These are phyloP conservation scores for Ophraella communa DNA, from an alignment of 2,888 invertebrate genomes.

Conservation along the genomic window DNA sequence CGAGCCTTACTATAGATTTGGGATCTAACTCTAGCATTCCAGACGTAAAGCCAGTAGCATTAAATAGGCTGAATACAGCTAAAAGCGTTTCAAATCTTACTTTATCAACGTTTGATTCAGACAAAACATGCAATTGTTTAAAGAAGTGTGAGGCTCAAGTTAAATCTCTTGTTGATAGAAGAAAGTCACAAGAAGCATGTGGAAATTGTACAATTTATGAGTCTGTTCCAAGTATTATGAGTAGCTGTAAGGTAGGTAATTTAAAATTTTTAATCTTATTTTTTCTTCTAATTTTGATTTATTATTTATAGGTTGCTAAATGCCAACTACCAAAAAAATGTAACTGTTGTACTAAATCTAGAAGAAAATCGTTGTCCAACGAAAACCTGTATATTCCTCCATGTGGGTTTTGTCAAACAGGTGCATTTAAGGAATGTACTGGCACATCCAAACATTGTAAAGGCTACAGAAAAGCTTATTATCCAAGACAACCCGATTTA, in stretches of 20 bases:
- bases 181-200: constrained; percentile 55
- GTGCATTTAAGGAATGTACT: constrained; percentile 51
- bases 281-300: not conserved
- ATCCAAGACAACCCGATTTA: constrained; percentile 60
- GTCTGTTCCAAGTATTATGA: constrained; percentile 51
- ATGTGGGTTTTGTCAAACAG: constrained; percentile 60
- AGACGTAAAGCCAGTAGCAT: constrained; percentile 53
- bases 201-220: constrained; percentile 58
- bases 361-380: constrained; percentile 67
- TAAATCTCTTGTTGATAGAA: constrained; percentile 35
- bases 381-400: constrained; percentile 65
- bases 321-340: constrained; percentile 40
- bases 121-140: constrained; percentile 48
- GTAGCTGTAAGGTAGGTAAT: constrained; percentile 37
- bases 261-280: too few species aligned
- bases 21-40: constrained; percentile 60
- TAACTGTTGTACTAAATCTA: constrained; percentile 50
- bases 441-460: constrained; percentile 48
- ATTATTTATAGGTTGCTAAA: constrained; percentile 1
- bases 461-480: constrained; percentile 53
- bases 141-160: constrained; percentile 43
- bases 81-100: constrained; percentile 62
- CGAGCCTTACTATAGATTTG: constrained; percentile 85
- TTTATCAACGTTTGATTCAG: constrained; percentile 51
- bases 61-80: constrained; percentile 62